Percentiles rank a stretch among this genome's conserved stretches.
Conservation (phyloP, 2,113 vertebrate species). For the Chamaea fasciata region DNA sequence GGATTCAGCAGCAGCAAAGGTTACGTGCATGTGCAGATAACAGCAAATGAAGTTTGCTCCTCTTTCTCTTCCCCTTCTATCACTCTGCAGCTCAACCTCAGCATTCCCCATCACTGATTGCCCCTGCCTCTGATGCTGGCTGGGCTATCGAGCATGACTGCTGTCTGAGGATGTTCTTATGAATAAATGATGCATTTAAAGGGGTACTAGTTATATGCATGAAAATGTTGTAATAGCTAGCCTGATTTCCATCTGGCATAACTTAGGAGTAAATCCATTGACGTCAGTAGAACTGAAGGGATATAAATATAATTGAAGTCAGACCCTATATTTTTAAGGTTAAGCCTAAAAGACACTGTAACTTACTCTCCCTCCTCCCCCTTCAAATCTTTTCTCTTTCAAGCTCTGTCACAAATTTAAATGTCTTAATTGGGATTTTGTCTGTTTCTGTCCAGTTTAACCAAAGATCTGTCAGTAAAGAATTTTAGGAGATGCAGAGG, state of each 20-base stretch:
- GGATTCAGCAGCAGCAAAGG: not conserved
- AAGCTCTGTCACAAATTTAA: not conserved
- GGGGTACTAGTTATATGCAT: not conserved
- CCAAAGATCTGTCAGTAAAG: slow-evolving; percentile 1
- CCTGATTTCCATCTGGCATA: slow-evolving; percentile 1
- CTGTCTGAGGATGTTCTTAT: not conserved
- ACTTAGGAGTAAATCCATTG: slow-evolving; percentile 10
- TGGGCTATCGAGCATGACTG: not conserved
- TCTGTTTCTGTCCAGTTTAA: slow-evolving; percentile 13
- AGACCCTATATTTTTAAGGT: not conserved
- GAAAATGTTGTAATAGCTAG: not conserved
- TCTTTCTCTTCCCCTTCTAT: not conserved
- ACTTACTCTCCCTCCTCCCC: not conserved
- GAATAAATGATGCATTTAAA: not conserved
- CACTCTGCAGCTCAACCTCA: not conserved
- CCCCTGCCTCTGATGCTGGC: not conserved
- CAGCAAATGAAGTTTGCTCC: not conserved
- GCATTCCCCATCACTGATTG: not conserved
- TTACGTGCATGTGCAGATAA: not conserved
- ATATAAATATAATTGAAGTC: slow-evolving; percentile 15
- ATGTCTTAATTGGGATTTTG: not conserved
- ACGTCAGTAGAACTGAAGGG: not conserved
- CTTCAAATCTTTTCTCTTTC: not conserved
- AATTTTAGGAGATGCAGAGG: not conserved
- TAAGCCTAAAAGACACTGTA: not conserved